Conservation (phyloP, 37 sponge, comb jelly and placozoan species). For the Crambe crambe region DNA sequence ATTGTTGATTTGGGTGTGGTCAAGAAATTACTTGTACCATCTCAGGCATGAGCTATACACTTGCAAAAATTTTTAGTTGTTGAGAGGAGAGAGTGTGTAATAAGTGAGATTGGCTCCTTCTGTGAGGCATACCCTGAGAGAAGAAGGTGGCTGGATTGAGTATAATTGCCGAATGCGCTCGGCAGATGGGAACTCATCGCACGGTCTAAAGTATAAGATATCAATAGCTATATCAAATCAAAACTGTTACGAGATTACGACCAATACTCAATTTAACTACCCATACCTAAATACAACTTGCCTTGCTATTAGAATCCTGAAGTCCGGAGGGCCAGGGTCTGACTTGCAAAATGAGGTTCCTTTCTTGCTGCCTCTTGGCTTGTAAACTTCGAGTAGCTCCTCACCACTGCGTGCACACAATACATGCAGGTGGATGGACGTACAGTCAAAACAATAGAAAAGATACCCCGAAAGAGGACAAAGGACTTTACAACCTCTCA, state of each 20-base stretch:
- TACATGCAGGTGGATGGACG: neutral
- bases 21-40: no score
- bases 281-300: no score
- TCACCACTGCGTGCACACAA: conserved; percentile 4
- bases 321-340: conserved; percentile 39
- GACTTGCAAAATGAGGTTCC: conserved; percentile 44
- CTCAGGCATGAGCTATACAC: no score
- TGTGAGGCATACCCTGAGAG: conserved; percentile 4
- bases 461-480: no score
- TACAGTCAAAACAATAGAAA: no score
- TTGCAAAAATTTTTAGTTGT: no score
- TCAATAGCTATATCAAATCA: no score
- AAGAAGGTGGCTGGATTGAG: neutral
- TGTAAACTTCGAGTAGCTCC: conserved; percentile 33
- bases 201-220: no score
- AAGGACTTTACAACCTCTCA: no score
- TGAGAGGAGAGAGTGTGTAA: neutral
- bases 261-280: no score
- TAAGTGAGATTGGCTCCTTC: conserved; percentile 20
- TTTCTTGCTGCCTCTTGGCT: neutral
- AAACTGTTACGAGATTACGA: no score
- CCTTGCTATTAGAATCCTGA: conserved; percentile 26
- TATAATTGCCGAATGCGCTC: neutral
- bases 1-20: no score
- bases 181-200: neutral